A percentile compares a stretch with the other conserved stretches of the same genome.
Conservation (phyloP, 1,140 invertebrate species). For the Carposina sasakii region DNA sequence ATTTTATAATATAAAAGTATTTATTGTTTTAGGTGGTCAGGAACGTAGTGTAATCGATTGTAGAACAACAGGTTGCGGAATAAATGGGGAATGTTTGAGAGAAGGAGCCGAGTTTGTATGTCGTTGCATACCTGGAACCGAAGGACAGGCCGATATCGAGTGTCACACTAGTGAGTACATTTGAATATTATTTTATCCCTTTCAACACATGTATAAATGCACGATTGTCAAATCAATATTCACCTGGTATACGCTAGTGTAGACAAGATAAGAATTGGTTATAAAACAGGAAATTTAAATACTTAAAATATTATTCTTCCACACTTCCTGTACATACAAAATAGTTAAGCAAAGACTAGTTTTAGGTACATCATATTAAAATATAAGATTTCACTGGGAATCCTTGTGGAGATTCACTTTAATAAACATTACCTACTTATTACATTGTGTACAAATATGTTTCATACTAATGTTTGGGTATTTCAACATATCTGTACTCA, state of each 20-base stretch:
- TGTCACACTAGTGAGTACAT: slow-evolving; percentile 84
- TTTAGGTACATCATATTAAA: too few relatives aligned
- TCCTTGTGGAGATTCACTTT: too few relatives aligned
- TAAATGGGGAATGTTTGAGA: slow-evolving; percentile 85
- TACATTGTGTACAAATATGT: slow-evolving; percentile 42
- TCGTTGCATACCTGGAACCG: slow-evolving; percentile 82
- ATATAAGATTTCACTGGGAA: too few relatives aligned
- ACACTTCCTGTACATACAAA: too few relatives aligned
- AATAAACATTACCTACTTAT: too few relatives aligned
- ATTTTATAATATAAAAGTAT: not conserved
- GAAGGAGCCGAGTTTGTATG: slow-evolving; percentile 87
- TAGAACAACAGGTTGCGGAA: slow-evolving; percentile 85
- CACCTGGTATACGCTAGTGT: too few relatives aligned
- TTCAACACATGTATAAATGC: slow-evolving; percentile 59
- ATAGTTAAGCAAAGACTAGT: too few relatives aligned
- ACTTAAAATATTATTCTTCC: too few relatives aligned
- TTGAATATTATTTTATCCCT: not conserved
- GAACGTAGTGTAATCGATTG: slow-evolving; percentile 82
- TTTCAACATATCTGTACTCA: slow-evolving; percentile 43
- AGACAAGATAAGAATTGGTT: too few relatives aligned
- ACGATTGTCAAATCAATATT: slow-evolving; percentile 30
- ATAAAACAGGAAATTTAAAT: too few relatives aligned
- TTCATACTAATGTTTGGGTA: slow-evolving; percentile 18
- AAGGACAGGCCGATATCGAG: slow-evolving; percentile 81
- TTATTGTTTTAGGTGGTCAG: slow-evolving; percentile 72